Evolutionary conservation across 2,797 vertebrate species (phyloP).

Genomic region (Poecile montanus): DNA sequence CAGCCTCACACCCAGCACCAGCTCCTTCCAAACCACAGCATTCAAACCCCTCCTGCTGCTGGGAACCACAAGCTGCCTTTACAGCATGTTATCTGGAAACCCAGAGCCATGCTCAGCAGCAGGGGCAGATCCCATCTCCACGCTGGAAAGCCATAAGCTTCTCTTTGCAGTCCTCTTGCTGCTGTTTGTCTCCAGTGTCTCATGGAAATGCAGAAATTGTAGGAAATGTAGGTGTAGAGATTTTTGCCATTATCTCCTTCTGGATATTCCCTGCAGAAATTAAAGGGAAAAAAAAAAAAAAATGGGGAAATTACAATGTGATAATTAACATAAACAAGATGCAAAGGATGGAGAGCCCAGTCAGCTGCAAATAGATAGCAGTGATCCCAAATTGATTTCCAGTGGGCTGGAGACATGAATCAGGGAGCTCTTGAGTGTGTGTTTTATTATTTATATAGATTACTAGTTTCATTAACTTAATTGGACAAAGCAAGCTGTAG

Average conservation of each 20-base stretch:
- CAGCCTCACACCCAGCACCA: neutral
- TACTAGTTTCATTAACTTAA: neutral
- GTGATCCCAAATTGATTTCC: neutral
- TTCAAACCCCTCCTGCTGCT: neutral
- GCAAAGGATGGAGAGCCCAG: neutral
- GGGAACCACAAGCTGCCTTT: neutral
- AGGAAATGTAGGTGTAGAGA: neutral
- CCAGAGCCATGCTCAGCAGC: neutral
- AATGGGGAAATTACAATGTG: neutral
- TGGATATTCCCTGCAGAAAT: neutral
- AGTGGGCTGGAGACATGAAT: neutral
- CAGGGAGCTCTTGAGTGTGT: neutral
- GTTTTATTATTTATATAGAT: neutral
- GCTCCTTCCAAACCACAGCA: neutral
- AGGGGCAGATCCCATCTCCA: neutral
- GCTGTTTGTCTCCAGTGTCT: neutral
- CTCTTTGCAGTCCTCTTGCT: neutral
- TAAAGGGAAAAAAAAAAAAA: fast-evolving
- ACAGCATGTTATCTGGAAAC: neutral
- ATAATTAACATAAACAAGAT: neutral
- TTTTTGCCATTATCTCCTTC: neutral
- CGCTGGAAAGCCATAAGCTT: neutral
- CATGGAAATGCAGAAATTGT: neutral
- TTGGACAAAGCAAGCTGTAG: neutral
- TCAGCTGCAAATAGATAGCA: neutral